Percentiles rank a stretch among this genome's conserved stretches.
These are phyloP conservation scores for Phataginus tricuspis DNA, from an alignment of 2,797 vertebrate species.

Conservation along the genomic window DNA sequence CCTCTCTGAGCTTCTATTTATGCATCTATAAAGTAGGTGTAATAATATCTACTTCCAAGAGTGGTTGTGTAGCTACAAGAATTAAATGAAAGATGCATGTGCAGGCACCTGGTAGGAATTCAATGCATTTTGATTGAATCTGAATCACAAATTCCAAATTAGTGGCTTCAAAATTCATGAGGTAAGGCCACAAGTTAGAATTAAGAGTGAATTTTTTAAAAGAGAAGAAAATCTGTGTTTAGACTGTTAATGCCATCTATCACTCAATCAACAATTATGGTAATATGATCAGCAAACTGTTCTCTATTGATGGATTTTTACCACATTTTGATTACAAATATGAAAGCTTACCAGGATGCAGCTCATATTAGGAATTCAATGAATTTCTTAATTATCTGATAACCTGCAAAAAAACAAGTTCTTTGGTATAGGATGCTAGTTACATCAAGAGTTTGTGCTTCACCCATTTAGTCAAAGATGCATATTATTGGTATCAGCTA, in stretches of 20 bases:
- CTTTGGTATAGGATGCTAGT: neutral
- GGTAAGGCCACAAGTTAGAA: conserved; percentile 71
- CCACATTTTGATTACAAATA: conserved; percentile 64
- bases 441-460: conserved; percentile 33
- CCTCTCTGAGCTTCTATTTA: conserved; percentile 50
- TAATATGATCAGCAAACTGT: conserved; percentile 68
- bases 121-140: conserved; percentile 77
- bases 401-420: neutral
- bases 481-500: neutral
- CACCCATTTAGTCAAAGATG: conserved; percentile 8
- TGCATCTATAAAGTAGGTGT: conserved; percentile 59
- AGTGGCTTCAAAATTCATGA: conserved; percentile 69
- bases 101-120: conserved; percentile 65
- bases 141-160: conserved; percentile 79
- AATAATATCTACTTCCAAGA: conserved; percentile 49
- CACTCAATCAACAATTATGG: conserved; percentile 76
- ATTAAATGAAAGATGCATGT: conserved; percentile 63
- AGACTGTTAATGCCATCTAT: conserved; percentile 75
- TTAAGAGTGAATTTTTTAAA: conserved; percentile 72
- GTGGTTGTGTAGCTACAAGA: conserved; percentile 24
- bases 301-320: conserved; percentile 58
- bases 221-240: conserved; percentile 75
- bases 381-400: conserved; percentile 67
- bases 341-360: conserved; percentile 62
- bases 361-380: conserved; percentile 56